A percentile compares a stretch with the other conserved stretches of the same genome.
These are phyloP conservation scores for Opisthocomus hoazin DNA, from an alignment of 2,113 vertebrate genomes.

Conservation along the genomic window DNA sequence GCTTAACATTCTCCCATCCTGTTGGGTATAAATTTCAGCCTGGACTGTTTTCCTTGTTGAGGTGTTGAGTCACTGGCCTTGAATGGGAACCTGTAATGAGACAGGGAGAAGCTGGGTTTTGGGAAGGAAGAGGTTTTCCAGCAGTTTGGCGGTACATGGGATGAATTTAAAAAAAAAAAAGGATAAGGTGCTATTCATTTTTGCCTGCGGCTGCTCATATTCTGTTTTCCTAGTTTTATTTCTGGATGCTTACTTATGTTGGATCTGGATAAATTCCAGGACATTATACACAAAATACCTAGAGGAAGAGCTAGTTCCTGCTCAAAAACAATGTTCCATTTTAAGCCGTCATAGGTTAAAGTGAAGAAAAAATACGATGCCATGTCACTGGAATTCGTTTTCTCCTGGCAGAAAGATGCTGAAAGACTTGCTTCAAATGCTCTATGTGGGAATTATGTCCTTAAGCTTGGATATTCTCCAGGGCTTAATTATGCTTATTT, in stretches of 20 bases:
- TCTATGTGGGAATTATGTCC: background rate
- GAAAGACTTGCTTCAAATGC: background rate
- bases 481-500: constrained; percentile 28
- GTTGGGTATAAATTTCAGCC: constrained; percentile 36
- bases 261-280: constrained; percentile 25
- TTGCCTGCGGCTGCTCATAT: background rate
- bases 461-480: constrained; percentile 12
- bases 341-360: constrained; percentile 5
- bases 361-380: background rate
- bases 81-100: background rate
- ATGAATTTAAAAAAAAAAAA: background rate
- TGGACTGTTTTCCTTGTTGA: constrained; percentile 19
- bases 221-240: constrained; percentile 4
- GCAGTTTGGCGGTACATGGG: background rate
- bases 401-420: background rate
- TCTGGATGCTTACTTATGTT: background rate
- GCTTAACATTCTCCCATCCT: constrained; percentile 55
- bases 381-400: background rate
- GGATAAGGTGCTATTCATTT: background rate
- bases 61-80: constrained; percentile 37
- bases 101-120: background rate
- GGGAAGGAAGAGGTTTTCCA: constrained; percentile 7
- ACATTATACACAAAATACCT: background rate
- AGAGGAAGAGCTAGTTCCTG: constrained; percentile 29
- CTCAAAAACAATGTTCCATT: constrained; percentile 21